phyloP scores from a whole-genome alignment of 2,113 vertebrate species.

The Tretioscincus oriximinensis region DNA sequence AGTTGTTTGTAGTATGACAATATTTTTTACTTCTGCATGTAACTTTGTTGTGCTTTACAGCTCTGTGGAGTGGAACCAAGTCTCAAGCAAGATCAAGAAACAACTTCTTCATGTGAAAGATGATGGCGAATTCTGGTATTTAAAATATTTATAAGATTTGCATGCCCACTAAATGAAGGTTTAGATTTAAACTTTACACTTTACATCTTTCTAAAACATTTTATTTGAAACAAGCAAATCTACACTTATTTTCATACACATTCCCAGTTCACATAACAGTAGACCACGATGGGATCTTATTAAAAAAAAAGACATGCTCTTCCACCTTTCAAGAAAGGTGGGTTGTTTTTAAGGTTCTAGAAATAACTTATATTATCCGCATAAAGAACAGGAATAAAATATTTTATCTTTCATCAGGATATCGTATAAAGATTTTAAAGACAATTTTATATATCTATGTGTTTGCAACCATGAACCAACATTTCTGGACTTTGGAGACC shows the following conservation, averaged over 20 bases:
- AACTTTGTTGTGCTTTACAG: constrained; percentile 49
- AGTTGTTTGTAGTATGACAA: not conserved
- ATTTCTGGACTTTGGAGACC: constrained; percentile 54
- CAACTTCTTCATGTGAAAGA: constrained; percentile 57
- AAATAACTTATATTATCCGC: not conserved
- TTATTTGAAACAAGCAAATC: not conserved
- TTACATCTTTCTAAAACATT: not conserved
- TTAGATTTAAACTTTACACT: not conserved
- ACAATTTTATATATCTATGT: constrained; percentile 64
- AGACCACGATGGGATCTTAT: not conserved
- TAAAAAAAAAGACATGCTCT: not conserved
- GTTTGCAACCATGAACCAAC: constrained; percentile 68
- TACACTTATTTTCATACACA: not conserved
- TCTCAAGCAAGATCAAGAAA: constrained; percentile 32
- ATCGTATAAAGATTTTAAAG: constrained; percentile 67
- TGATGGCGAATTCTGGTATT: constrained; percentile 79
- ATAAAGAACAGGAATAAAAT: not conserved
- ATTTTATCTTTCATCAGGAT: constrained; percentile 65
- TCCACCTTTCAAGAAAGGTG: not conserved
- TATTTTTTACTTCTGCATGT: constrained; percentile 6
- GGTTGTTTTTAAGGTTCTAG: not conserved
- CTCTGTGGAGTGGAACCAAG: constrained; percentile 67
- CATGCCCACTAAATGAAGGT: accelerated
- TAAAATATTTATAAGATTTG: not conserved
- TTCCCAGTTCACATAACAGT: not conserved